Base-by-base conservation (phyloP, 2,888 invertebrate genomes). In the Ormyrus pomaceus region DNA sequence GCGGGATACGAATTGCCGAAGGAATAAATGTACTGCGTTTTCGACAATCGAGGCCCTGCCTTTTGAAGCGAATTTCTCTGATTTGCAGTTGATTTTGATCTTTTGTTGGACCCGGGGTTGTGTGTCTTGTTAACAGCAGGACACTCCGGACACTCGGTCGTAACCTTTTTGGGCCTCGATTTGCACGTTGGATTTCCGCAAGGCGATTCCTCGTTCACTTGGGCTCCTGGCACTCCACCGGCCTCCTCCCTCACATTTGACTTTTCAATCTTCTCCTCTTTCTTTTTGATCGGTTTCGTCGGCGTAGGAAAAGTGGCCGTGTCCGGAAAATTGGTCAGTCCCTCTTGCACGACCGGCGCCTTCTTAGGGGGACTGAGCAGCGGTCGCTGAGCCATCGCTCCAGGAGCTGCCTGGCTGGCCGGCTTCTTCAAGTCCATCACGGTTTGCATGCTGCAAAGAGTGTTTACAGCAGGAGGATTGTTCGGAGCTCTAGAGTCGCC, bases 1-100 rank as follows among this genome's bases (percentile, higher is more conserved):
- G 86, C 87, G 0, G 88, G 87, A 78, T 88, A 88, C 8, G 82
- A 79, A 55, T 89, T 85, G 0, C 89, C 89, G 6, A 86, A 85
- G 4, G 87, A 83, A 66, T 90, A 89, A 4, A 89, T 85, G 68
- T 86, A 89, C 70, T 81, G 62, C 6, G 51, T 50, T 48, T 34
- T 34, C 34, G 34, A 34, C 34, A 34, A 34, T 34, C 34, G 34
- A 34, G 34, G 34, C 34, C 3, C 2, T 4, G 34, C 4, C 34
- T 34, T 34, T 34, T 34, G 34, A 34, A 34, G 34, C 4, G 34
- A 34, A 4, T 4, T 34, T 4, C 34, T 34, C 34, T 34, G 45
- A 64, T 64, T 66, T 19, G 56, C 79, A 10, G 82, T 53, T 0
- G 78, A 74, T 56, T 79, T 76, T 19, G 80, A 74, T 6, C n/a